Evolutionary conservation across 2,888 invertebrate species (phyloP).

Genomic region (Melolontha melolontha): DNA sequence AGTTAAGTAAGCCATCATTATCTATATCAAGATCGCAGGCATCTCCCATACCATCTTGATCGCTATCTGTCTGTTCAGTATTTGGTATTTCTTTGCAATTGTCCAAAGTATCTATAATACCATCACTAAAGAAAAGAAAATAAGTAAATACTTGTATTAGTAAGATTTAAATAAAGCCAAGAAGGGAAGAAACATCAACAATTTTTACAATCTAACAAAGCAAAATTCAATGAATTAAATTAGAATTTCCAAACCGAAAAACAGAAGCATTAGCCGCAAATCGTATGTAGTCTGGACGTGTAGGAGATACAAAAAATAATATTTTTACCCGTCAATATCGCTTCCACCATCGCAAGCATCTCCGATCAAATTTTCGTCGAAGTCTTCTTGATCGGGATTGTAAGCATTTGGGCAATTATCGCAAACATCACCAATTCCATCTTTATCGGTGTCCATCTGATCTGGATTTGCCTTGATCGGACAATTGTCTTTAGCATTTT

Average conservation of each 20-base stretch:
- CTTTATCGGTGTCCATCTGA: constrained; percentile 87
- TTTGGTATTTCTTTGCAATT: constrained; percentile 90
- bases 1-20: constrained; percentile 82
- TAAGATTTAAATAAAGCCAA: too few species aligned
- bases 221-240: too few species aligned
- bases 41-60: constrained; percentile 83
- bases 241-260: too few species aligned
- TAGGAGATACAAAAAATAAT: not conserved
- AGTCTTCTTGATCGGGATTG: constrained; percentile 79
- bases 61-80: constrained; percentile 88
- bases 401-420: constrained; percentile 86
- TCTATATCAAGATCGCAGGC: constrained; percentile 91
- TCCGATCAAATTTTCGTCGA: constrained; percentile 86
- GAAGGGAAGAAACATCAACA: too few species aligned
- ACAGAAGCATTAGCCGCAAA: too few species aligned
- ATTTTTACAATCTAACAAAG: too few species aligned
- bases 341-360: constrained; percentile 92
- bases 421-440: constrained; percentile 89
- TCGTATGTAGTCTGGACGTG: too few species aligned
- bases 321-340: constrained; percentile 78
- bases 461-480: constrained; percentile 77
- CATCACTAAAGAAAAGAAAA: constrained; percentile 70
- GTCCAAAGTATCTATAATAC: constrained; percentile 87
- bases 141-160: too few species aligned
- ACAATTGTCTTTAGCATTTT: constrained; percentile 82